Conservation (phyloP, 2,797 vertebrate species). For the Molothrus ater region DNA sequence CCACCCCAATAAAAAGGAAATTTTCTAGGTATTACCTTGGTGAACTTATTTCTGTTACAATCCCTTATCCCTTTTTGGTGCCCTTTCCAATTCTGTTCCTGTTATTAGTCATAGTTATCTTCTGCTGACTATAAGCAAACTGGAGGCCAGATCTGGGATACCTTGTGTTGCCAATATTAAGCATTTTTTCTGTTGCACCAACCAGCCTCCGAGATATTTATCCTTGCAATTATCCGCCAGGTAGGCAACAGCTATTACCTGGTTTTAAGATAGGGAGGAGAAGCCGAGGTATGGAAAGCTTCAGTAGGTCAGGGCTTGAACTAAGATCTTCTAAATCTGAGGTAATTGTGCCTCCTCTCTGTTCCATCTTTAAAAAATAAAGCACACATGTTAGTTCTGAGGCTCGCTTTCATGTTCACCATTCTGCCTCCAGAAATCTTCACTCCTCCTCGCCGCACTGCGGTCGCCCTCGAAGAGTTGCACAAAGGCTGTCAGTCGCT, state of each 20-base stretch:
- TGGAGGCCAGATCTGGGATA: background rate
- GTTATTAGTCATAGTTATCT: constrained; percentile 2
- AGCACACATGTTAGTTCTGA: constrained; percentile 6
- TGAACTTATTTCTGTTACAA: background rate
- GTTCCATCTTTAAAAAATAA: constrained; percentile 19
- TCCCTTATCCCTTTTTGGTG: background rate
- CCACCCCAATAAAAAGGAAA: background rate
- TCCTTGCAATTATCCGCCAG: background rate
- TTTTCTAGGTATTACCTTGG: background rate
- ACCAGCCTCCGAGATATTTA: background rate
- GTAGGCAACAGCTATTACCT: background rate
- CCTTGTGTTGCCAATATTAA: background rate
- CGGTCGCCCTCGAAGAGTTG: background rate
- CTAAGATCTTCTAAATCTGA: constrained; percentile 9
- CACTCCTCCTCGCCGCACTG: background rate
- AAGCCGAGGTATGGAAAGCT: background rate
- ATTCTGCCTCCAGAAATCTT: background rate
- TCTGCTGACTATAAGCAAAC: background rate
- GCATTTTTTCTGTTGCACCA: background rate
- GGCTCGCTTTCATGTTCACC: background rate
- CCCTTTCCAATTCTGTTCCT: background rate
- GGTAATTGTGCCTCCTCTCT: constrained; percentile 35
- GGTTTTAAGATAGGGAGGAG: constrained; percentile 7
- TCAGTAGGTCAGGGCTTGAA: constrained; percentile 33
- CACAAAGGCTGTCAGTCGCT: background rate